Percentiles rank a stretch among this genome's conserved stretches.
These are phyloP conservation scores for Cebus imitator DNA, from an alignment of 2,113 vertebrate species.

Conservation along the genomic window DNA sequence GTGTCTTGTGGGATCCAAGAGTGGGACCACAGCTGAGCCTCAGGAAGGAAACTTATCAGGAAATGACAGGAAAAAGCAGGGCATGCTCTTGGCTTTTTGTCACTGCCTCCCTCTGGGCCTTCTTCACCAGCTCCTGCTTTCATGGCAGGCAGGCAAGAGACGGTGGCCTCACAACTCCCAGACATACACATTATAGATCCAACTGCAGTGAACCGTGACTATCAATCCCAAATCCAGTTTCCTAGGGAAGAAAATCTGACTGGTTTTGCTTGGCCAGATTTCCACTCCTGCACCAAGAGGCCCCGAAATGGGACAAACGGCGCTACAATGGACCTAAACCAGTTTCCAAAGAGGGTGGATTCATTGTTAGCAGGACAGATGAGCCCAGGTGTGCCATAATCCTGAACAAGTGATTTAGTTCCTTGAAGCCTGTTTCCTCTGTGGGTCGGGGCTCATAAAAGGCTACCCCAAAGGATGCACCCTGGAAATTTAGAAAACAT, in stretches of 20 bases:
- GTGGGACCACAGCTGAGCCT: neutral
- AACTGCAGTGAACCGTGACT: neutral
- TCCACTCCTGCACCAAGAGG: neutral
- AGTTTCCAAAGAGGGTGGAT: neutral
- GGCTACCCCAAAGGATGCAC: neutral
- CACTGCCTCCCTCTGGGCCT: neutral
- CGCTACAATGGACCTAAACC: accelerated
- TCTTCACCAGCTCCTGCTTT: neutral
- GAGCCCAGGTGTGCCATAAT: neutral
- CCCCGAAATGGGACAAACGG: accelerated
- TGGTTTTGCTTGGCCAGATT: neutral
- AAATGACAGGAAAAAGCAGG: neutral
- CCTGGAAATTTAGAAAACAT: neutral
- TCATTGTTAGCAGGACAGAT: neutral
- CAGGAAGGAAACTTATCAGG: neutral
- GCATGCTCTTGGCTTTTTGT: neutral
- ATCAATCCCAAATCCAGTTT: neutral
- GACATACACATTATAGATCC: neutral
- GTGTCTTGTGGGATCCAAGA: neutral
- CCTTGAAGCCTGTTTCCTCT: neutral
- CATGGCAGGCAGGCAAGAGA: accelerated
- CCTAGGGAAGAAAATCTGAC: neutral
- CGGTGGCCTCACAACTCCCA: neutral
- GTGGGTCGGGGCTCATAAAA: neutral
- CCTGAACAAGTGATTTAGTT: neutral